Evolutionary conservation across 2,113 vertebrate species (phyloP), one percentile per base, ranked within the genome.

Genomic region (Ornithorhynchus anatinus): DNA sequence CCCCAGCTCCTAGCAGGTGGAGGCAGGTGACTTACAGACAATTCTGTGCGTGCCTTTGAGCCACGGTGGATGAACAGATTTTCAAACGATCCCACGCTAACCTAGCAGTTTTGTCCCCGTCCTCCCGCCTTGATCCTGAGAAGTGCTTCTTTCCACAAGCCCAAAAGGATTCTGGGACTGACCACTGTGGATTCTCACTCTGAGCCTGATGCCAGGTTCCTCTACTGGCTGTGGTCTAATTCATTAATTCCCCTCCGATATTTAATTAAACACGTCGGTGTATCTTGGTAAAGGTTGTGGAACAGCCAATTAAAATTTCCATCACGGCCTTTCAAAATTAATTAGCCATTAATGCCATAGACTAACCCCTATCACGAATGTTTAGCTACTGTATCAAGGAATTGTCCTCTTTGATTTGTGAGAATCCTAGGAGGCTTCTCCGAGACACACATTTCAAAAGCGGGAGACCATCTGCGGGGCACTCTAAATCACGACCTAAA

Each of bases 301-400:
- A 89, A 63, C 76, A 72, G 33, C 10, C 48, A 81, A 57, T 84
- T 75, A 88, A 61, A 84, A 70, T 63, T 70, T 83, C 78, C 47
- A 72, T 60, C 2, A 4, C 53, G 69, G 60, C 27, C 54, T 87
- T 86, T 85, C 40, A 86, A 73, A 85, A 38, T 61, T 75, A 72
- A 70, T 69, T 82, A 81, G 13, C 37, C 33, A 2, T 83, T 82
- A 86, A 84, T 74, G 33, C 53, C 50, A 67, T 2, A 62, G 40
- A 36, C 39, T 78, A 79, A 73, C 4, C 15, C 77, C 29, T 8
- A 29, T 10, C 39, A 72, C 8, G 23, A 32, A 51, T 51, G 15
- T 60, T 71, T 82, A 63, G 10, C 2, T 33, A 16, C 38, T 50
- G 75, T 20, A 5, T 22, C 14, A 11, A 27, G 43, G 45, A 39